Base-by-base conservation (phyloP, 2,113 vertebrate genomes). In the Buteo buteo region DNA sequence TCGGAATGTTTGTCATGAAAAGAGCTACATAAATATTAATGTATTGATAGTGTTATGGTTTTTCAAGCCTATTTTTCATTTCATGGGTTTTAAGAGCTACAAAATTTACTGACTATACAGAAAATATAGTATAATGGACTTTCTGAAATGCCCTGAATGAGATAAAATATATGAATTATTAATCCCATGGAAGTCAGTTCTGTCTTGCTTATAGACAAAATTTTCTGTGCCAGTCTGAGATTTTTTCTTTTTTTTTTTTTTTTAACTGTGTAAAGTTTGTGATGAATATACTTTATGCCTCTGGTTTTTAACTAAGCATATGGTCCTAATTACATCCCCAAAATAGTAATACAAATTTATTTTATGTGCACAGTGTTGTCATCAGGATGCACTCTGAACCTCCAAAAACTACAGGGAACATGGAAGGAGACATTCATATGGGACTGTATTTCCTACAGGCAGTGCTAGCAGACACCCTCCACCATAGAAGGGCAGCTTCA, bases 21-120 rank as follows among this genome's bases (percentile, higher is more conserved):
- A 98, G 86, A 96, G 77, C 92, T 94, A 94, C 92, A 98, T 98
- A 98, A 98, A 98, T 98, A 98, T 98, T 98, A 98, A 98, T 97
- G 96, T 97, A 97, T 98, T 97, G 97, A 97, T 98, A 95, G 96
- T 94, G 77, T 97, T 98, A 98, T 58, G 86, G 96, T 52, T 97
- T 98, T 98, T 97, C 73, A 85, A 97, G 94, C 32, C 93, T 97
- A 94, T 97, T 98, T 98, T 98, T 98, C 97, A 98, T 98, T 97
- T 97, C 96, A 97, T 1, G 16, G 93, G 88, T 96, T 97, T 98
- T 97, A 98, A 98, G 91, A 98, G 97, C 94, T 94, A 95, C 90
- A 97, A 97, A 98, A 98, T 97, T 97, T 98, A 98, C 98, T 98
- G 96, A 98, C 96, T 98, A 74, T 91, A 98, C 82, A 92, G 96